Evolutionary conservation across 2,113 vertebrate species (phyloP), one percentile per base, ranked within the genome.

Genomic region (Myiagra hebetior): DNA sequence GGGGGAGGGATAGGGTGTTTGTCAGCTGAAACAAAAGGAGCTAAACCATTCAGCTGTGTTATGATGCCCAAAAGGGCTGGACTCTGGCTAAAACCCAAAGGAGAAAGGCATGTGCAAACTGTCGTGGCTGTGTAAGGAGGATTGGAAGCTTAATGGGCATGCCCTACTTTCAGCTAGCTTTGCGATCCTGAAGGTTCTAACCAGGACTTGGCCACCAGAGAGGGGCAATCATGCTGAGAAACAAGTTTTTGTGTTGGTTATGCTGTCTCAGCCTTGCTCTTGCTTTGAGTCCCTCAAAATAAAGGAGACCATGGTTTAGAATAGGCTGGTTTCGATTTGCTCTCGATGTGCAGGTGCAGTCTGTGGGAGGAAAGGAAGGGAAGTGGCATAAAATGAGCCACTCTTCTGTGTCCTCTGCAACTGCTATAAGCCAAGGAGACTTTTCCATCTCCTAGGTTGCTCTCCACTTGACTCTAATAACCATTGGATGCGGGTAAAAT

Each of bases 321-420:
- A 96, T 35, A 92, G 91, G 30, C 85, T 89, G 65, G 83, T 97
- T 96, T 96, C 53, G 3, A 93, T 94, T 92, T 81, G 91, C 67
- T 95, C 76, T 94, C 10, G 11, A 64, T 72, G 37, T 95, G 94
- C 92, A 96, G 96, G 96, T 96, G 96, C 93, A 93, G 77, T 46
- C 65, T 69, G 65, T 88, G 94, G 95, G 93, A 85, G 87, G 89
- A 90, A 93, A 87, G 76, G 77, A 85, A 91, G 35, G 46, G 42
- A 93, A 89, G 60, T 23, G 8, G 79, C 24, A 35, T 53, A 69
- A 95, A 64, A 92, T 57, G 56, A 91, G 53, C 73, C 26, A 56
- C 33, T 93, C 87, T 85, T 76, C 56, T 19, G 9, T 95, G 83
- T 94, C 68, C 76, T 72, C 57, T 6, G 2, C 78, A 77, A 77